Base-by-base conservation (phyloP, 2,113 vertebrate genomes). In the Pluvialis apricaria region DNA sequence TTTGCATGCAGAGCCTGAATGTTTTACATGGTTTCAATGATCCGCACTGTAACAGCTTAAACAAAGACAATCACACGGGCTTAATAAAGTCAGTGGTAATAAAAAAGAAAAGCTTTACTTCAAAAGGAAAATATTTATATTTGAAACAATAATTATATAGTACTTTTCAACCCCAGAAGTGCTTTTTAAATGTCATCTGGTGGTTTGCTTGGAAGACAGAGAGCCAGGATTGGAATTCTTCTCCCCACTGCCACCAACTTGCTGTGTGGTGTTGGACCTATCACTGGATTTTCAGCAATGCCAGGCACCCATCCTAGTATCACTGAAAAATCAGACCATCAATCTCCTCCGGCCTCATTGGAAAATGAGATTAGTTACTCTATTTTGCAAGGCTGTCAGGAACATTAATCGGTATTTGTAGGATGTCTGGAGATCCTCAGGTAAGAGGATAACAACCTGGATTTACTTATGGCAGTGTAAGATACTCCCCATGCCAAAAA, bases 101-200 rank as follows among this genome's bases (percentile, higher is more conserved):
- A 94, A 97, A 96, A 96, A 86, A 90, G 77, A 86, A 96, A 96
- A 96, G 85, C 80, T 95, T 92, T 72, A 75, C 85, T 96, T 95
- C 92, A 87, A 82, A 68, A 94, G 58, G 81, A 95, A 97, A 97
- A 97, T 96, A 97, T 97, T 97, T 97, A 96, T 93, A 91, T 47
- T 96, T 82, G 90, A 96, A 88, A 42, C 57, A 96, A 96, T 87
- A 96, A 93, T 97, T 95, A 97, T 92, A 55, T 28, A 65, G 66
- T 66, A 93, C 70, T 95, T 94, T 95, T 90, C 84, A 96, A 76
- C 55, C 79, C 80, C 87, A 93, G 79, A 92, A 95, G 92, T 87
- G 71, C 55, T 96, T 94, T 97, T 92, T 85, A 96, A 94, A 91
- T 97, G 85, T 96, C 92, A 95, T 96, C 81, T 9, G 11, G 94